These are phyloP conservation scores for Balearica regulorum DNA, from an alignment of 2,797 vertebrate genomes.

Conservation along the genomic window DNA sequence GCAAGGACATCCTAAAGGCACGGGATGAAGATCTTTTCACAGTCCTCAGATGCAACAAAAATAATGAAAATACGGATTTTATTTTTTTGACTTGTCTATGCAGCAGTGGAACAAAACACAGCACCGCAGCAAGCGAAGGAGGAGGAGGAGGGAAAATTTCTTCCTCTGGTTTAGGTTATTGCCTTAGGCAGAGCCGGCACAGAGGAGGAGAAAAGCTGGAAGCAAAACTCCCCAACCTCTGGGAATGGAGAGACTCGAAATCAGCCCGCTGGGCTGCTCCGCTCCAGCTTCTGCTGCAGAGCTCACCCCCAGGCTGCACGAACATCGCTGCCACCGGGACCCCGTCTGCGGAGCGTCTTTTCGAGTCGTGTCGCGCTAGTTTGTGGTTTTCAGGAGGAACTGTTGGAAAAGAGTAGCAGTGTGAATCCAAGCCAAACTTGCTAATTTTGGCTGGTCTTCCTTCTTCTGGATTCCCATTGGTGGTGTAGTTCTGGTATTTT, in stretches of 20 bases:
- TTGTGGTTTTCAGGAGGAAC: constrained; percentile 12
- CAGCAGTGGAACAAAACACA: neutral
- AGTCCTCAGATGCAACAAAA: neutral
- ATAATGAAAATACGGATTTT: neutral
- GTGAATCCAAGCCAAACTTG: neutral
- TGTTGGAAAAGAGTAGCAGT: neutral
- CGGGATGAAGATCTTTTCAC: neutral
- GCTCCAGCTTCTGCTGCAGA: neutral
- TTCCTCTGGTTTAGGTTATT: neutral
- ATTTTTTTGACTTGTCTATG: neutral
- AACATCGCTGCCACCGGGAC: neutral
- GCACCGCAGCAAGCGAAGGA: fast-evolving
- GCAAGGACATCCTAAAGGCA: neutral
- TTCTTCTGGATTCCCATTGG: neutral
- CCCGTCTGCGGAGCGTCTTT: neutral
- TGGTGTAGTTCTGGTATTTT: neutral
- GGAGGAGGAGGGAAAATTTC: neutral
- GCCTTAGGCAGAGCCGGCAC: neutral
- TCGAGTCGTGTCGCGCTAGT: neutral
- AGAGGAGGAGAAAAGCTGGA: neutral
- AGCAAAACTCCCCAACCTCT: neutral
- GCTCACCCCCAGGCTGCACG: neutral
- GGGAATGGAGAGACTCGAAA: neutral
- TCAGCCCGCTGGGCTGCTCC: neutral
- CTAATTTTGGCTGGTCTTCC: neutral